Evolutionary conservation across 2,113 vertebrate genomes (phyloP).

Genomic region (Vicugna pacos): DNA sequence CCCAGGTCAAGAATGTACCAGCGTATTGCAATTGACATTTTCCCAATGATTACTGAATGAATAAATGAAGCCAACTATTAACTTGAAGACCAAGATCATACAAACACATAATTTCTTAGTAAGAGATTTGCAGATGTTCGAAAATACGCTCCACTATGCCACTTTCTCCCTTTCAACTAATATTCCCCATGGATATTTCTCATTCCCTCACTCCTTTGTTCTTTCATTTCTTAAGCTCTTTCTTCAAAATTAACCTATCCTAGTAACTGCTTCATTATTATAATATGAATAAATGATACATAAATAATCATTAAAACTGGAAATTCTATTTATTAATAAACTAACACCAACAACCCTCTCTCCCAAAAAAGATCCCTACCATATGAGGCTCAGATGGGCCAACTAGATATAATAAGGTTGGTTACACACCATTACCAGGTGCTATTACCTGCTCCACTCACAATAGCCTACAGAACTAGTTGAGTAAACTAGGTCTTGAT

Average conservation of each 20-base stretch:
- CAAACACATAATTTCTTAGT: not conserved
- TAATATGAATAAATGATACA: not conserved
- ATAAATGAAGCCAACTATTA: not conserved
- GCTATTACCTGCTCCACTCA: not conserved
- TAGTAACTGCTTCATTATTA: not conserved
- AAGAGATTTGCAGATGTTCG: not conserved
- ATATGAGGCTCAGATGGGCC: not conserved
- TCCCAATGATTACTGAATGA: not conserved
- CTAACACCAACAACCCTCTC: not conserved
- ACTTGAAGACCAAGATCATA: conserved; percentile 22
- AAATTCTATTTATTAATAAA: conserved; percentile 30
- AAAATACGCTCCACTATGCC: not conserved
- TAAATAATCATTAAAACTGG: not conserved
- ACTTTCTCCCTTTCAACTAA: not conserved
- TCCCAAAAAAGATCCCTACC: not conserved
- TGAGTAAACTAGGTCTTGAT: not conserved
- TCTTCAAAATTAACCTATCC: conserved; percentile 42
- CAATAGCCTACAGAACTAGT: not conserved
- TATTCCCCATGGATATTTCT: not conserved
- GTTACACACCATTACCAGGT: not conserved
- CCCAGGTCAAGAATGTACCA: not conserved
- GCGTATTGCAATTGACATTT: not conserved
- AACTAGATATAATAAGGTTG: not conserved
- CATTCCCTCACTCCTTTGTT: not conserved
- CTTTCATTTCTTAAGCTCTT: conserved; percentile 9